Conservation (phyloP, 2,797 vertebrate species). For the Geotrypetes seraphini region DNA sequence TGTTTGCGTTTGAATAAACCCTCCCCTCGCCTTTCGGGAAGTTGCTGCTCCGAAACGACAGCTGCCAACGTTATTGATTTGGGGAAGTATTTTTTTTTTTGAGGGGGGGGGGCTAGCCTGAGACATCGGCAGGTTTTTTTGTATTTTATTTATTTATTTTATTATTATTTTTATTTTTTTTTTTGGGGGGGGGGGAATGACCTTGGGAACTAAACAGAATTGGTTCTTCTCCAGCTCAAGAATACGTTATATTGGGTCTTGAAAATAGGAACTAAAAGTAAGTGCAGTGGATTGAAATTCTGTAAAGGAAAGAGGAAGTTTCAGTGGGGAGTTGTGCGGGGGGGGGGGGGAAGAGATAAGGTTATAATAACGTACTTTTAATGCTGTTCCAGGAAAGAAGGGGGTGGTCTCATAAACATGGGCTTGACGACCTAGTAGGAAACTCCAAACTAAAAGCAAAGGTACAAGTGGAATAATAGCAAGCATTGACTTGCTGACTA, state of each 20-base stretch:
- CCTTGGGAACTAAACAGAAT: slow-evolving; percentile 27
- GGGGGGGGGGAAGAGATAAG: too few species aligned
- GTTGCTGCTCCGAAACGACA: too few species aligned
- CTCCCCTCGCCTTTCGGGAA: too few species aligned
- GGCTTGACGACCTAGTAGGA: slow-evolving; percentile 27
- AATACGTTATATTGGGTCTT: slow-evolving; percentile 22
- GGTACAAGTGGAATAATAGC: slow-evolving; percentile 42
- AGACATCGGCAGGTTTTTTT: too few species aligned
- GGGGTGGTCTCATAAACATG: slow-evolving; percentile 22
- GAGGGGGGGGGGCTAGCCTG: too few species aligned
- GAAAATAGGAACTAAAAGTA: slow-evolving; percentile 39
- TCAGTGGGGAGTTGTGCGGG: slow-evolving; percentile 38
- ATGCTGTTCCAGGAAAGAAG: slow-evolving; percentile 4
- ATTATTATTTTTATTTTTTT: neutral
- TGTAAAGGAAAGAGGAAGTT: slow-evolving; percentile 57
- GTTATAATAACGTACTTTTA: slow-evolving; percentile 33
- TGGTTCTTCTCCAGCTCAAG: too few species aligned
- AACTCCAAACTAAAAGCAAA: slow-evolving; percentile 37
- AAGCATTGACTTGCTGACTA: slow-evolving; percentile 51
- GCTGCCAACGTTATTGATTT: too few species aligned
- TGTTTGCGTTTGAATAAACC: too few species aligned
- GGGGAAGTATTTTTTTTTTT: too few species aligned
- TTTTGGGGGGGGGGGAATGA: too few species aligned
- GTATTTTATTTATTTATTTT: too few species aligned
- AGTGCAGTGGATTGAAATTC: slow-evolving; percentile 31